Percentiles rank a stretch among this genome's conserved stretches.
Evolutionary conservation across 2,797 vertebrate species (phyloP).

Genomic region (Prionace glauca): DNA sequence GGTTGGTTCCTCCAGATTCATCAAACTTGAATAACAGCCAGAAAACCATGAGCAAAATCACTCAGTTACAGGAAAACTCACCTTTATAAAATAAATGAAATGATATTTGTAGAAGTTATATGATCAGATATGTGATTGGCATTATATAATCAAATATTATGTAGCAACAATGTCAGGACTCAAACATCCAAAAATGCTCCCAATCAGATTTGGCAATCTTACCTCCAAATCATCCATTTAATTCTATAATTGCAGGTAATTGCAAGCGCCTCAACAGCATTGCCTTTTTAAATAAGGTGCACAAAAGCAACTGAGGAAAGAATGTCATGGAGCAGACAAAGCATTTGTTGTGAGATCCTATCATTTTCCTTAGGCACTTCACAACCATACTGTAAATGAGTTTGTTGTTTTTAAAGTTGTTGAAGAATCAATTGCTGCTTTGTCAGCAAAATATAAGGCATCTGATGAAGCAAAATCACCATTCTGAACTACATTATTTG

Average conservation of each 20-base stretch:
- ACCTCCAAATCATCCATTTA: too few species aligned
- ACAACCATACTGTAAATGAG: neutral
- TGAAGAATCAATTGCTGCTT: neutral
- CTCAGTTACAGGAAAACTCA: too few species aligned
- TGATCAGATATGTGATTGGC: too few species aligned
- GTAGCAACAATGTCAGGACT: too few species aligned
- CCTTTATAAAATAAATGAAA: too few species aligned
- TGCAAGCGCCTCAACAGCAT: conserved; percentile 46
- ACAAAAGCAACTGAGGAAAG: conserved; percentile 49
- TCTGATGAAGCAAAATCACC: neutral
- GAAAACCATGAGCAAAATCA: too few species aligned
- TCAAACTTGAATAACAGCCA: too few species aligned
- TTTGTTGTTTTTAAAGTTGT: neutral
- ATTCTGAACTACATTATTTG: neutral
- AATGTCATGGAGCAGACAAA: conserved; percentile 47
- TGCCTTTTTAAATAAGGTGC: conserved; percentile 49
- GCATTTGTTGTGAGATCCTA: conserved; percentile 42
- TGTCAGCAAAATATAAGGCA: neutral
- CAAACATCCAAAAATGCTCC: too few species aligned
- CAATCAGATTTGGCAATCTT: too few species aligned
- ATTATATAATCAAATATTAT: too few species aligned
- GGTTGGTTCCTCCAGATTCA: too few species aligned
- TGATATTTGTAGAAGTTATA: too few species aligned
- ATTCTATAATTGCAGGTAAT: conserved; percentile 41
- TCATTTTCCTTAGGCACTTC: neutral